Evolutionary conservation across 2,888 invertebrate genomes (phyloP).

Genomic region (Aporophyla nigra): DNA sequence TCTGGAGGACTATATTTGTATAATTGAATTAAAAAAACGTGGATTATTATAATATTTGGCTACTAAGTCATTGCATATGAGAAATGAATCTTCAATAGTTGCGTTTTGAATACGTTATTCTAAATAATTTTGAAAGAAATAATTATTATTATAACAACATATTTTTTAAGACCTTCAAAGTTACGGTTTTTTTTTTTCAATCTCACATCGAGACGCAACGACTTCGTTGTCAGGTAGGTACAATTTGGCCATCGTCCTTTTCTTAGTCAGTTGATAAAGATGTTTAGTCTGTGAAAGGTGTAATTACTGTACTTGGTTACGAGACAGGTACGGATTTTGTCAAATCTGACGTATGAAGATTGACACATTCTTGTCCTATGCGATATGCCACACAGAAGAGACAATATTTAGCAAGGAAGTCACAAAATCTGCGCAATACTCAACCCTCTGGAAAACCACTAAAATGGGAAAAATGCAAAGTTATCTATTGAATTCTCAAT

Average conservation of each 20-base stretch:
- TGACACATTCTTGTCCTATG: not conserved
- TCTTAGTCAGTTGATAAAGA: not conserved
- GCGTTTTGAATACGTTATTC: no score
- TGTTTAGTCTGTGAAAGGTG: not conserved
- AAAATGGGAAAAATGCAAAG: not conserved
- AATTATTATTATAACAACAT: no score
- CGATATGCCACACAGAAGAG: not conserved
- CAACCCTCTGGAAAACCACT: not conserved
- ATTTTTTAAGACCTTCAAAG: no score
- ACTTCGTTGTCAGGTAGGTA: no score
- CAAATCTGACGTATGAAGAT: not conserved
- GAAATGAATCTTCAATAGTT: no score
- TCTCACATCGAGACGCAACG: no score
- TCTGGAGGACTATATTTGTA: no score
- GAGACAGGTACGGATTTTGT: not conserved
- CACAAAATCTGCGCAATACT: not conserved
- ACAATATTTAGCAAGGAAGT: not conserved
- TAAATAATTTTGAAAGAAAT: no score
- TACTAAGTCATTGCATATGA: no score
- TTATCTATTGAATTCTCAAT: not conserved
- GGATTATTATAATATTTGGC: no score
- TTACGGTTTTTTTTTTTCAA: no score
- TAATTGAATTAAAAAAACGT: no score
- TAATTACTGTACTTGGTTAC: not conserved
- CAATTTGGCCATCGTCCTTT: not conserved